These are phyloP conservation scores for Pituophis catenifer DNA, from an alignment of 2,113 vertebrate species.

Conservation along the genomic window DNA sequence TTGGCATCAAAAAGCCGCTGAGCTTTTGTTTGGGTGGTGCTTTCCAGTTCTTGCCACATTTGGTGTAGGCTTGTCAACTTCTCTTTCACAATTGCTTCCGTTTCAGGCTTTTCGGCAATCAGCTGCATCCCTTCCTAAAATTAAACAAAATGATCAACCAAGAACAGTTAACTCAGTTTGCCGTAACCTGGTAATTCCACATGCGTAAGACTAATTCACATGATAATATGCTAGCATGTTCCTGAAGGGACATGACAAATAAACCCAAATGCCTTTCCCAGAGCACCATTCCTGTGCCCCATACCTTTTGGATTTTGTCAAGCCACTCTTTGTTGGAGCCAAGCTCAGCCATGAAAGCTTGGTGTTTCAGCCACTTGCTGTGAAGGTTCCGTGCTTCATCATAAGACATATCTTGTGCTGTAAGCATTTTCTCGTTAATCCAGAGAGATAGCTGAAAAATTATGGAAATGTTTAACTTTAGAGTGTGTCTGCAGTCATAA, in stretches of 20 bases:
- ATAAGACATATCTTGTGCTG: slow-evolving; percentile 97
- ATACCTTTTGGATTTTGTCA: slow-evolving; percentile 95
- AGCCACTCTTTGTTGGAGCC: slow-evolving; percentile 99
- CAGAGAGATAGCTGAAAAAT: slow-evolving; percentile 86
- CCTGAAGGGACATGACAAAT: background rate
- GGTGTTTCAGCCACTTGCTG: slow-evolving; percentile 95
- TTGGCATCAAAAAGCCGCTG: slow-evolving; percentile 96
- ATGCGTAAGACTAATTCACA: background rate
- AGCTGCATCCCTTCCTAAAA: slow-evolving; percentile 88
- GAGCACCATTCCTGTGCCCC: background rate
- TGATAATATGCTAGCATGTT: background rate
- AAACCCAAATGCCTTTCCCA: background rate
- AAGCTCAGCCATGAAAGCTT: slow-evolving; percentile 95
- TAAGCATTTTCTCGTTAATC: slow-evolving; percentile 99
- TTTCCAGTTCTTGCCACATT: slow-evolving; percentile 92
- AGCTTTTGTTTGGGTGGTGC: slow-evolving; percentile 94
- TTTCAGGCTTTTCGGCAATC: slow-evolving; percentile 94
- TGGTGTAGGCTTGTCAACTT: slow-evolving; percentile 83
- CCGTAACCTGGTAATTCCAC: slow-evolving; percentile 7
- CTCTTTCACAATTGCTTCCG: slow-evolving; percentile 84
- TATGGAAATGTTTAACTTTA: background rate
- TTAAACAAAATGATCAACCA: slow-evolving; percentile 20
- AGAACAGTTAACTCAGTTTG: slow-evolving; percentile 29
- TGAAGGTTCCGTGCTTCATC: slow-evolving; percentile 98
- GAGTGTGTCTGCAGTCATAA: background rate